Percentiles rank a stretch among this genome's conserved stretches.
These are phyloP conservation scores for Scomberomorus guttatus DNA, from an alignment of 2,797 vertebrate genomes.

Conservation along the genomic window DNA sequence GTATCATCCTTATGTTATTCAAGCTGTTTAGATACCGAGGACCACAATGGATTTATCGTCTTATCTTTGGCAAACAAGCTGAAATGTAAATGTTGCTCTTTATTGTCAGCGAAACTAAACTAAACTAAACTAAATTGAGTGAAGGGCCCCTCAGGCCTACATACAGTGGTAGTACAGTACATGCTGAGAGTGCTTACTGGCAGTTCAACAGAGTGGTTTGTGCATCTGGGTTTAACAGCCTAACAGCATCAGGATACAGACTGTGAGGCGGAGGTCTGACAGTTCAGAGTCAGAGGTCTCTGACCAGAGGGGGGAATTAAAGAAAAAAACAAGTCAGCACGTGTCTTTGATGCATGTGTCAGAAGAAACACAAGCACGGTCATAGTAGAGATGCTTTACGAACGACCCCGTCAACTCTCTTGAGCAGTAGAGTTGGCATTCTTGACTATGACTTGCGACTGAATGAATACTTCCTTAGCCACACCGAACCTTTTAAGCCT, in stretches of 20 bases:
- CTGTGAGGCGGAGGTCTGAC: neutral
- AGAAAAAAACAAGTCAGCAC: neutral
- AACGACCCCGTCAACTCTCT: neutral
- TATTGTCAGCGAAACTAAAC: neutral
- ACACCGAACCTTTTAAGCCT: neutral
- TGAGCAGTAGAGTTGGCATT: neutral
- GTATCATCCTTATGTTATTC: neutral
- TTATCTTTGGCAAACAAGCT: neutral
- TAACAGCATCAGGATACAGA: neutral
- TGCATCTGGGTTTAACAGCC: conserved; percentile 4
- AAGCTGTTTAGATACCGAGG: neutral
- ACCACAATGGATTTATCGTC: neutral
- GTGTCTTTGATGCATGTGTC: conserved; percentile 12
- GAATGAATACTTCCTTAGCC: neutral
- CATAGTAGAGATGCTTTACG: neutral
- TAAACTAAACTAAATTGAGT: neutral
- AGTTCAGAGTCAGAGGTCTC: neutral
- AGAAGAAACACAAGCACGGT: neutral
- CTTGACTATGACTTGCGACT: neutral
- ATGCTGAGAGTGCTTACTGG: conserved; percentile 2
- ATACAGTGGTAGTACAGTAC: neutral
- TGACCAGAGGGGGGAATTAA: no score
- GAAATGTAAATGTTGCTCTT: neutral
- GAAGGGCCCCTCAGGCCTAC: neutral
- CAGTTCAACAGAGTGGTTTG: neutral